Base-by-base conservation (phyloP, 2,797 vertebrate species). In the Periophthalmus magnuspinnatus region DNA sequence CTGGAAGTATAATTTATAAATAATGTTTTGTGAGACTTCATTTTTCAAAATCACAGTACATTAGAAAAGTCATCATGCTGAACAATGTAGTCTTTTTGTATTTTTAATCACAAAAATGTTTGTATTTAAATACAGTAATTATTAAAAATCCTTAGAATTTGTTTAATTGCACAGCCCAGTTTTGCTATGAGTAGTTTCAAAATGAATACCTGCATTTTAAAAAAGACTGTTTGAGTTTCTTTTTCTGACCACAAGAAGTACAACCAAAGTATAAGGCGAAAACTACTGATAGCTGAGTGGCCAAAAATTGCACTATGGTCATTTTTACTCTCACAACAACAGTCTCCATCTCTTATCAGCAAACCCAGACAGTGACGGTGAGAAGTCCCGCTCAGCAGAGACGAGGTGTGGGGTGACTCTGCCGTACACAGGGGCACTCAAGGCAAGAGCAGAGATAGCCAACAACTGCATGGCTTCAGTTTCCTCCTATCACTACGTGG, bases 321-420 rank as follows among this genome's bases (percentile, higher is more conserved):
- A 72, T 75, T 78, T 77, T 82, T 66, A 76, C 65, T 38, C 64
- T 66, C 60, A 22, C 59, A 67, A 71, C 63, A 65, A 19, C 45
- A 74, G 71, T 82, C 73, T 89, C 84, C 68, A 52, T 79, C 77
- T 85, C 86, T 90, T 90, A 91, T 91, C 92, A 89, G 84, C 86
- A 81, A 80, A 77, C 75, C 71, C 88, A 91, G 87, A 86, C 82
- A 78, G 75, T 41, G 71, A 72, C 74, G 60, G 76, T 68, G 71
- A 88, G 81, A 88, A 90, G 90, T 79, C 84, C 79, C 85, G 81
- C 75, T 76, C 86, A 79, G 79, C 57, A 54, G 41, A 50, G 62
- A 79, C 68, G 67, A 80, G 78, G 76, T 54, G 70, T 66, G 77
- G 75, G 75, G 75, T 56, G 81, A 68, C 72, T 80, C 71, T 56